Percentiles rank a stretch among this genome's conserved stretches.
phyloP scores from a whole-genome alignment of 2,113 vertebrate species.

The Tapirus terrestris region DNA sequence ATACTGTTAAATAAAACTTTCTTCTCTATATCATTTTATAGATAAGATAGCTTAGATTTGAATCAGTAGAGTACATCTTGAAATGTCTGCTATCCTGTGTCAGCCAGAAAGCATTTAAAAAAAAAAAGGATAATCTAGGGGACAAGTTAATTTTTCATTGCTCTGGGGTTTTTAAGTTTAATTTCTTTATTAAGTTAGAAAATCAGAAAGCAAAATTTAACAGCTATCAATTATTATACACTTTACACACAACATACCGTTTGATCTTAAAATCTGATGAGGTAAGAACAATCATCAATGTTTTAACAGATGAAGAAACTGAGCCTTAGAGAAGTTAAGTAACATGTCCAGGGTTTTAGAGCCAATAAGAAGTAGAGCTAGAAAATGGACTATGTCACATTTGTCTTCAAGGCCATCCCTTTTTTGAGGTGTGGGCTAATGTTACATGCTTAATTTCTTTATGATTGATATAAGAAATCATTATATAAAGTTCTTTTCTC shows the following conservation, averaged over 20 bases:
- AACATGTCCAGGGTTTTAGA: background rate
- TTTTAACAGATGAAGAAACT: slow-evolving; percentile 47
- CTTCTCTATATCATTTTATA: background rate
- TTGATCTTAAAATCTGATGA: background rate
- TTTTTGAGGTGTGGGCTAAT: background rate
- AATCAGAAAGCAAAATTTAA: slow-evolving; percentile 30
- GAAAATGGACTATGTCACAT: background rate
- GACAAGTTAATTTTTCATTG: slow-evolving; percentile 29
- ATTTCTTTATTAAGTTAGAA: background rate
- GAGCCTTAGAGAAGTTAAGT: background rate
- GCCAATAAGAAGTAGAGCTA: too few relatives aligned
- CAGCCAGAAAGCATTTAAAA: background rate
- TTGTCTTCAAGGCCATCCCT: background rate
- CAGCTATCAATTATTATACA: background rate
- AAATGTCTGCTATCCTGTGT: background rate
- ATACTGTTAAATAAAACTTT: slow-evolving; percentile 13
- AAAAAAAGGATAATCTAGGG: background rate
- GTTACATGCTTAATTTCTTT: background rate
- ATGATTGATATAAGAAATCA: background rate
- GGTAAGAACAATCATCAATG: background rate
- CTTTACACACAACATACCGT: background rate
- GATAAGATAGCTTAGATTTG: background rate
- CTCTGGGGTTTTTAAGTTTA: background rate
- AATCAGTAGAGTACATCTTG: background rate
- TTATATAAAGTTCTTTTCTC: background rate